Percentiles rank a stretch among this genome's conserved stretches.
Conservation (phyloP, 2,797 vertebrate species). For the Amazona finschi region DNA sequence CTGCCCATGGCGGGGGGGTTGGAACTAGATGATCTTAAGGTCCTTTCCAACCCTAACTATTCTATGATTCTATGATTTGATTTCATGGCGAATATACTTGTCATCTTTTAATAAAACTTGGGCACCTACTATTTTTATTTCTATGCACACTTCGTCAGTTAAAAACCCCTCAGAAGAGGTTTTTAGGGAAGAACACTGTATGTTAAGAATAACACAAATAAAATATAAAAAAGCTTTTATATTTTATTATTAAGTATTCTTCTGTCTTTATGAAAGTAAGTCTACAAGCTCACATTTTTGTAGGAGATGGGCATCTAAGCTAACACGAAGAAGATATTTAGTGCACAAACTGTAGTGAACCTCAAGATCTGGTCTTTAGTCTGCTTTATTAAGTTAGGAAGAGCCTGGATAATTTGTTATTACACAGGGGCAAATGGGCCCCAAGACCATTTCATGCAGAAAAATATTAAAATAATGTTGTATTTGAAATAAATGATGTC, state of each 20-base stretch:
- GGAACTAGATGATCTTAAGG: too few species aligned
- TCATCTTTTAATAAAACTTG: background rate
- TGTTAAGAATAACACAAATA: background rate
- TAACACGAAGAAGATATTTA: background rate
- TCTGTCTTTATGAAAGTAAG: background rate
- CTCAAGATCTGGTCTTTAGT: background rate
- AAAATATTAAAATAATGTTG: background rate
- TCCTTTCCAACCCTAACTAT: too few species aligned
- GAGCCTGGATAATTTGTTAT: background rate
- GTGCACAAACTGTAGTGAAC: background rate
- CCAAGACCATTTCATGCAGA: background rate
- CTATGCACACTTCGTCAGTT: rapidly evolving
- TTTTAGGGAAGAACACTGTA: background rate
- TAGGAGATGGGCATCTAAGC: background rate
- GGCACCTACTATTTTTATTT: background rate
- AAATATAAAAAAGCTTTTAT: background rate
- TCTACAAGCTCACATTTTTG: background rate
- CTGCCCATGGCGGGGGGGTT: too few species aligned
- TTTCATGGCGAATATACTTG: background rate
- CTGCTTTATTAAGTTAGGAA: background rate
- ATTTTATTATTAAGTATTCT: background rate
- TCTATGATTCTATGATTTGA: background rate
- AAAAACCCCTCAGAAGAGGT: background rate
- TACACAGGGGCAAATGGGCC: background rate
- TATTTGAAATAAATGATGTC: background rate